Percentiles rank a stretch among this genome's conserved stretches.
phyloP scores from a whole-genome alignment of 2,888 invertebrate genomes.

The Deilephila porcellus region DNA sequence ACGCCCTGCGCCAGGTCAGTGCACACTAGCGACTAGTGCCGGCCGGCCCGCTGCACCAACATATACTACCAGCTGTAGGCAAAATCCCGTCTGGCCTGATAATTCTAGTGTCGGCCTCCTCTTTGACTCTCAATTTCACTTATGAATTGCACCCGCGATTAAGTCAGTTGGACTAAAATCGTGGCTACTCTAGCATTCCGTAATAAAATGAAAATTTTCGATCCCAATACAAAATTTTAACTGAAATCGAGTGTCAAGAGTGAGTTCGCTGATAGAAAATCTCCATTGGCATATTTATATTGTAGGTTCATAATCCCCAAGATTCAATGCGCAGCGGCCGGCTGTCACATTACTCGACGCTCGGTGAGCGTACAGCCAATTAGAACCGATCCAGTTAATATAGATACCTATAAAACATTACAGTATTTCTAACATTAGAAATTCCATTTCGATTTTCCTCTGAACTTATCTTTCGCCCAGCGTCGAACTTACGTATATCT shows the following conservation, averaged over 20 bases:
- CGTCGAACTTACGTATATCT: neutral
- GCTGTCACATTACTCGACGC: constrained; percentile 26
- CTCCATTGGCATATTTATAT: neutral
- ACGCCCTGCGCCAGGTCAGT: constrained; percentile 88
- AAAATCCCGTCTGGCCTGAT: no score
- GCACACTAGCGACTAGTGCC: constrained; percentile 13
- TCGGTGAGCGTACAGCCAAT: constrained; percentile 15
- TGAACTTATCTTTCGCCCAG: constrained; percentile 15
- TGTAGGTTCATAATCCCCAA: neutral
- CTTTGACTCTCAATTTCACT: no score
- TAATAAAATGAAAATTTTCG: neutral
- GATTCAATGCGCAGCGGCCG: neutral
- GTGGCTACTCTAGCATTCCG: no score
- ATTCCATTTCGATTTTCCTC: constrained; percentile 21
- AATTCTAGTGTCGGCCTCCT: no score
- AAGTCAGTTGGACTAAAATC: no score
- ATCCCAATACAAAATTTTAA: neutral
- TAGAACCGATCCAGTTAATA: neutral
- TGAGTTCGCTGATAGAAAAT: no score
- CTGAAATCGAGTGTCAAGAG: no score
- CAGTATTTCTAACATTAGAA: constrained; percentile 11
- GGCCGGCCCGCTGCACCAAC: neutral
- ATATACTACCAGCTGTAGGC: no score
- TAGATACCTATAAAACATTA: constrained; percentile 8
- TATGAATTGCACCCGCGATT: no score